Conservation (phyloP, 1,140 invertebrate genomes). For the Oryzaephilus surinamensis region DNA sequence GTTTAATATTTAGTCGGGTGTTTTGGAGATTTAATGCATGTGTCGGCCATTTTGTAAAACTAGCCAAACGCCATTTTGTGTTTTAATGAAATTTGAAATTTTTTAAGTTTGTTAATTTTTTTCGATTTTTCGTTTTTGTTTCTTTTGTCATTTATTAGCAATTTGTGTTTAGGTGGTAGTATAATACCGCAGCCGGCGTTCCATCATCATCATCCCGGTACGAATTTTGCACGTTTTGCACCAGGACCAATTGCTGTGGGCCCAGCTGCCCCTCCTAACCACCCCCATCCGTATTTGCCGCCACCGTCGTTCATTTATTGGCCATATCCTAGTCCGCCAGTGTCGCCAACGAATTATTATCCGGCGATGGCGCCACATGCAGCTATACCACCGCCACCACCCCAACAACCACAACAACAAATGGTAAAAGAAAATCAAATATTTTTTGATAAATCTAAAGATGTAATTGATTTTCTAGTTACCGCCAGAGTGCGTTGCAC, state of each 20-base stretch:
- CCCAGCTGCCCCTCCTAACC: slow-evolving; percentile 36
- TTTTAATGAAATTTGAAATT: too few relatives aligned
- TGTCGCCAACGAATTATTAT: slow-evolving; percentile 79
- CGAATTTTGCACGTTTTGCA: slow-evolving; percentile 38
- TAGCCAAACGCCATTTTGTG: too few relatives aligned
- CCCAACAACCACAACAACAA: slow-evolving; percentile 25
- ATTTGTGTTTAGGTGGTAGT: slow-evolving; percentile 40
- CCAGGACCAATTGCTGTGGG: slow-evolving; percentile 36
- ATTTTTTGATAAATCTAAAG: neutral
- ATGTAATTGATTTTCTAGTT: slow-evolving; percentile 22
- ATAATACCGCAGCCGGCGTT: slow-evolving; percentile 44
- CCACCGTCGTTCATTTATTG: slow-evolving; percentile 63
- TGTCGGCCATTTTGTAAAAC: too few relatives aligned
- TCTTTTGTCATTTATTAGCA: slow-evolving; percentile 1
- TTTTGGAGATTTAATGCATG: too few relatives aligned
- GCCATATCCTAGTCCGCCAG: slow-evolving; percentile 85
- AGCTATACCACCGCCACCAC: slow-evolving; percentile 21
- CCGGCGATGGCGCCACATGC: slow-evolving; percentile 42
- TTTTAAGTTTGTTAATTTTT: neutral
- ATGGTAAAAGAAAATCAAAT: slow-evolving; percentile 21
- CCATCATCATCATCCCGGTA: slow-evolving; percentile 33
- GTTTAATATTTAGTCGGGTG: too few relatives aligned
- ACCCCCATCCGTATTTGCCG: slow-evolving; percentile 39
- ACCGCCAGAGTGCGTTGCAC: slow-evolving; percentile 29
- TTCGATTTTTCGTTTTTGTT: neutral